These are phyloP conservation scores for Coptodon rendalli DNA, from an alignment of 2,113 vertebrate species.

Conservation along the genomic window DNA sequence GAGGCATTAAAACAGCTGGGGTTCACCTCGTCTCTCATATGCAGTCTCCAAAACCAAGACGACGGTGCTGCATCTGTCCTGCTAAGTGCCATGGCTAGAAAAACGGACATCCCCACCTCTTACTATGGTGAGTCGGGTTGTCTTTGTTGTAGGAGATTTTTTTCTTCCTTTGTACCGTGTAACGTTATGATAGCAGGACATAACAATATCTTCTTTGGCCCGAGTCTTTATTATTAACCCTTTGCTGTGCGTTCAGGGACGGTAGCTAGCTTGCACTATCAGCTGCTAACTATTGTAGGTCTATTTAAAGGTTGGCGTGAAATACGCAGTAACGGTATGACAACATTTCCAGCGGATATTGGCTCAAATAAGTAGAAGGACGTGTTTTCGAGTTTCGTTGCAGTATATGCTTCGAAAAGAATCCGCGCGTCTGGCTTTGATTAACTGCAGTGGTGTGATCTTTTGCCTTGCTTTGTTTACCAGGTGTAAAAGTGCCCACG, in stretches of 20 bases:
- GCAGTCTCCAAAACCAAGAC: constrained; percentile 55
- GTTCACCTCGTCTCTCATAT: constrained; percentile 62
- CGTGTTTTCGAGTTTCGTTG: neutral
- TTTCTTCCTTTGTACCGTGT: neutral
- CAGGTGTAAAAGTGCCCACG: neutral
- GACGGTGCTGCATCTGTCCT: constrained; percentile 52
- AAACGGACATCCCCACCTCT: constrained; percentile 62
- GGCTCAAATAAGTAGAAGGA: neutral
- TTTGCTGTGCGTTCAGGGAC: neutral
- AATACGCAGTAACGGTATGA: neutral
- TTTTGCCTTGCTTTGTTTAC: neutral
- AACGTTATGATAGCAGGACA: neutral
- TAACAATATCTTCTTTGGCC: neutral
- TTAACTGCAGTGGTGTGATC: neutral
- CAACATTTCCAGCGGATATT: neutral
- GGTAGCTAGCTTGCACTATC: neutral
- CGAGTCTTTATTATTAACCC: neutral
- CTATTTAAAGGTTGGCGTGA: neutral
- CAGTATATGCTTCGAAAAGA: neutral
- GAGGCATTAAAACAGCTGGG: neutral
- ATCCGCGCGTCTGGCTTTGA: neutral
- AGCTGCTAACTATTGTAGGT: neutral
- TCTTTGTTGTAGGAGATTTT: constrained; percentile 52
- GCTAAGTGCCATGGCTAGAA: constrained; percentile 68
- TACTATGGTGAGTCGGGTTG: constrained; percentile 67